Percentiles rank a stretch among this genome's conserved stretches.
phyloP scores from a whole-genome alignment of 2,888 invertebrate species.

The Macrophya alboannulata region DNA sequence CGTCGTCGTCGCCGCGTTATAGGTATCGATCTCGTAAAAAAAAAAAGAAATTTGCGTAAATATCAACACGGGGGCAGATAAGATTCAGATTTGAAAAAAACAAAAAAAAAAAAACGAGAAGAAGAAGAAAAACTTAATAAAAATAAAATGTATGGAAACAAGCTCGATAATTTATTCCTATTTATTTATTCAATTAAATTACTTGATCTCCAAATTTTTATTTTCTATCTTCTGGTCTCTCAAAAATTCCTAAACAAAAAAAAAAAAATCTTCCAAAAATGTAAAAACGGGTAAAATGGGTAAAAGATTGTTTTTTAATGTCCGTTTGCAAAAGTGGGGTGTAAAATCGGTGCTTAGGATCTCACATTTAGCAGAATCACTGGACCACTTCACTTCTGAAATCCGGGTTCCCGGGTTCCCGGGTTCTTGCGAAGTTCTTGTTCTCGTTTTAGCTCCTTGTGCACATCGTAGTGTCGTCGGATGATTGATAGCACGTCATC shows the following conservation, averaged over 20 bases:
- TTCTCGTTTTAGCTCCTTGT: slow-evolving; percentile 60
- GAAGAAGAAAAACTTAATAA: background rate
- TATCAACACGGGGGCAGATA: slow-evolving; percentile 64
- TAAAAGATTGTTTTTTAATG: background rate
- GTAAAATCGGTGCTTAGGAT: slow-evolving; percentile 70
- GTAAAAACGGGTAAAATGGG: background rate
- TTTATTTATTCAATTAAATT: background rate
- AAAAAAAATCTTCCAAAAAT: too few relatives aligned
- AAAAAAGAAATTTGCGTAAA: slow-evolving; percentile 74
- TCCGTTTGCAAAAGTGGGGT: background rate
- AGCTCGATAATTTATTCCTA: background rate
- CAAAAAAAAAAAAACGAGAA: background rate
- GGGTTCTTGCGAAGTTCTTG: slow-evolving; percentile 65
- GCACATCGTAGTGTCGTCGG: slow-evolving; percentile 69
- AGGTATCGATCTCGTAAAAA: slow-evolving; percentile 68
- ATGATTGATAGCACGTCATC: slow-evolving; percentile 72
- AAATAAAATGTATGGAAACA: too few relatives aligned
- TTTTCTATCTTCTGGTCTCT: background rate
- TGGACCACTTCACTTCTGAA: slow-evolving; percentile 71
- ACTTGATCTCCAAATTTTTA: background rate
- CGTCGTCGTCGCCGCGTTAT: background rate
- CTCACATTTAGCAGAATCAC: slow-evolving; percentile 75
- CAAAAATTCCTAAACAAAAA: too few relatives aligned
- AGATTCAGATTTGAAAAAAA: background rate
- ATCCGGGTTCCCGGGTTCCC: too few relatives aligned